phyloP scores from a whole-genome alignment of 1,140 invertebrate species.

The Procambarus clarkii region DNA sequence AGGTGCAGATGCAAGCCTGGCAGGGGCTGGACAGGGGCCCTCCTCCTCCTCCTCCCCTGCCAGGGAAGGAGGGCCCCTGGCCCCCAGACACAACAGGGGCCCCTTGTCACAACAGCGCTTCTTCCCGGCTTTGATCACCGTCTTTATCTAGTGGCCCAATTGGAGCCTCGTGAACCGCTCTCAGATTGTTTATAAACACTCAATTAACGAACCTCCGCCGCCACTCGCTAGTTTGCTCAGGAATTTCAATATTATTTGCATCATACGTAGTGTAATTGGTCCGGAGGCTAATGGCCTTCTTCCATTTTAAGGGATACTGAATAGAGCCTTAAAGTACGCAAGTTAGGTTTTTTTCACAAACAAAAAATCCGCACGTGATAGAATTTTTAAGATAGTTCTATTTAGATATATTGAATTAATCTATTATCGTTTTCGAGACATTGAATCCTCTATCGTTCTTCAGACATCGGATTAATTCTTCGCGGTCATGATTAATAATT shows the following conservation, averaged over 20 bases:
- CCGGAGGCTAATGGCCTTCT: slow-evolving; percentile 35
- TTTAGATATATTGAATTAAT: no score
- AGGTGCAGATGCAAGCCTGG: no score
- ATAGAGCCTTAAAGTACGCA: neutral
- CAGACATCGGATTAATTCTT: no score
- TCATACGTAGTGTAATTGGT: slow-evolving; percentile 17
- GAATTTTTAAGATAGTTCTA: no score
- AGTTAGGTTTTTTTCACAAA: no score
- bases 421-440: no score
- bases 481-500: no score
- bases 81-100: slow-evolving; percentile 35
- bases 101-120: slow-evolving; percentile 25
- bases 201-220: slow-evolving; percentile 41
- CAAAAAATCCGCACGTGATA: no score
- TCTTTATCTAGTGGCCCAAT: slow-evolving; percentile 23
- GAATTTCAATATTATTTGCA: slow-evolving; percentile 43
- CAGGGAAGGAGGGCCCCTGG: neutral
- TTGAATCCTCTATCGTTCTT: no score
- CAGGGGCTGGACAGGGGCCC: no score
- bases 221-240: slow-evolving; percentile 16
- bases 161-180: slow-evolving; percentile 44
- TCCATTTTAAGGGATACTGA: slow-evolving; percentile 16
- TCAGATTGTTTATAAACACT: slow-evolving; percentile 48
- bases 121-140: slow-evolving; percentile 27
- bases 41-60: no score